Evolutionary conservation across 2,113 vertebrate genomes (phyloP), one percentile per base, ranked within the genome.

Genomic region (Nothobranchius kuhntae): DNA sequence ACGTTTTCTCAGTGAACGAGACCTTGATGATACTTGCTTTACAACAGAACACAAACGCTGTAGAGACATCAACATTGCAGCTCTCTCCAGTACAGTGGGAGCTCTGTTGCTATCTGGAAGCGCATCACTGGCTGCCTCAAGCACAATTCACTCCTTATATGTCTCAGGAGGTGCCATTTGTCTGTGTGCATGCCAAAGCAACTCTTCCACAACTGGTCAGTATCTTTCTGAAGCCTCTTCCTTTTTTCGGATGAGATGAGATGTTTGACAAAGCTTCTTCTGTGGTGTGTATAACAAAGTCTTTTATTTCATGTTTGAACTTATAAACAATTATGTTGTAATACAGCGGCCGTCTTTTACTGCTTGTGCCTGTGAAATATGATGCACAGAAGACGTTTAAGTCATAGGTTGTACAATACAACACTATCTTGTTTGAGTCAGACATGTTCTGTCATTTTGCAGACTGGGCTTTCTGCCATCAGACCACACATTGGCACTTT

Each of bases 101-200:
- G 66, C 60, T 67, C 30, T 69, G 59, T 69, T 64, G 67, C 45
- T 36, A 13, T 61, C 53, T 64, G 71, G 59, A 71, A 67, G 68
- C n/a, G 46, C 40, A 72, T 65, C 61, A 47, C 67, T 65, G 48
- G 62, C 70, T 45, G 69, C 46, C 69, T 70, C 48, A 17, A 68
- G 69, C 74, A 14, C 56, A 2, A 53, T 78, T 71, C 35, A 84
- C 61, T 83, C 87, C 89, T 90, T 89, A 88, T 90, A 88, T 76
- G 86, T 89, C 84, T 68, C 66, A 82, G 66, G 48, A 87, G 70
- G 62, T 64, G 59, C 66, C 77, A 75, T 58, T 54, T 54, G 63
- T 77, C 70, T 56, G 9, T 65, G 44, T 76, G 67, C 80, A 63
- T 86, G 80, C 80, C 76, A 85, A 73, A 68, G 46, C 77, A 81